Percentiles rank a stretch among this genome's conserved stretches.
phyloP scores from a whole-genome alignment of 2,797 vertebrate genomes.

The Mus caroli region DNA sequence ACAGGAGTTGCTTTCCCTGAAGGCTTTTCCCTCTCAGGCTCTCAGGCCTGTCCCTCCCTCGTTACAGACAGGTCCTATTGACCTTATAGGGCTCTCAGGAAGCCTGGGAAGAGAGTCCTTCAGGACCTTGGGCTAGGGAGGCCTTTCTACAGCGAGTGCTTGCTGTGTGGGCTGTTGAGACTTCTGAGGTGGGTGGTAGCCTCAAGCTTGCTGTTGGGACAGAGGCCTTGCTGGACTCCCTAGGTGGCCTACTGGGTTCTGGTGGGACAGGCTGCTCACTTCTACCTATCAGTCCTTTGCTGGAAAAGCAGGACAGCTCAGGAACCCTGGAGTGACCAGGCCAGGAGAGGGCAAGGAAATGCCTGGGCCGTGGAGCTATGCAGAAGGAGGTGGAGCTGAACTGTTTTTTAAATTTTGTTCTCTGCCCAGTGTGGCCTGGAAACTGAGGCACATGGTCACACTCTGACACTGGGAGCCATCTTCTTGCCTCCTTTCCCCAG shows the following conservation, averaged over 20 bases:
- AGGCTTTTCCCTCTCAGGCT: conserved; percentile 44
- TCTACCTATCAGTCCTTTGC: not conserved
- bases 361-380: not conserved
- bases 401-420: not conserved
- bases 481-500: not conserved
- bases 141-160: not conserved
- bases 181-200: not conserved
- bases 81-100: not conserved
- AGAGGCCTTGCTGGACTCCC: not conserved
- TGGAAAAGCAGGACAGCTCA: not conserved
- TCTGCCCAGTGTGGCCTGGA: not conserved
- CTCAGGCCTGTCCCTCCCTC: not conserved
- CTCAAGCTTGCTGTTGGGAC: not conserved
- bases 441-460: not conserved
- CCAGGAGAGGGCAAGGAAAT: not conserved
- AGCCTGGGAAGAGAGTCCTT: not conserved
- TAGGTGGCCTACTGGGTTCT: not conserved
- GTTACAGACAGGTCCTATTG: fast-evolving
- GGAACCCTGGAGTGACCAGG: not conserved
- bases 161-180: not conserved
- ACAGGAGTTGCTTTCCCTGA: conserved; percentile 24
- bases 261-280: not conserved
- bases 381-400: not conserved
- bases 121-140: not conserved
- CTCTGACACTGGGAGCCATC: not conserved